Evolutionary conservation across 2,888 invertebrate genomes (phyloP).

Genomic region (Chironomus riparius): DNA sequence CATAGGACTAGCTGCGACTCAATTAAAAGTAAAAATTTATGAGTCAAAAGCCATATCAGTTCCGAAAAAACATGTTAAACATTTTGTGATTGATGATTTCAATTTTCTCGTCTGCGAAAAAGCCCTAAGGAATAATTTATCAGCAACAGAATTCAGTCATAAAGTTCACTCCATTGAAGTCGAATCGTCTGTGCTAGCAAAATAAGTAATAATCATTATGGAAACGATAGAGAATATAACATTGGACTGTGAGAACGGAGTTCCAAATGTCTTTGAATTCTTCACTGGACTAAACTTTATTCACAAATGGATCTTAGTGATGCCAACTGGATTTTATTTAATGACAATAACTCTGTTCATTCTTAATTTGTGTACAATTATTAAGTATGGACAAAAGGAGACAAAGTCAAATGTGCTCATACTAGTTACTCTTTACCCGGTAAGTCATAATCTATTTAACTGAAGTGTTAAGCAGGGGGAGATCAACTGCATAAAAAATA

Average conservation of each 20-base stretch:
- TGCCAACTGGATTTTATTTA: neutral
- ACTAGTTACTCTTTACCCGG: neutral
- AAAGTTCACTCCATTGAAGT: neutral
- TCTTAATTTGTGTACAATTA: neutral
- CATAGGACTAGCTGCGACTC: no score
- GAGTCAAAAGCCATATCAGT: no score
- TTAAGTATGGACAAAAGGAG: neutral
- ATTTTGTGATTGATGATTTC: no score
- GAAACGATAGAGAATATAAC: neutral
- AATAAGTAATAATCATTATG: neutral
- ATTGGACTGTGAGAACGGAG: neutral
- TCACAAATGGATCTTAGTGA: neutral
- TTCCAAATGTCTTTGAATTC: constrained; percentile 5
- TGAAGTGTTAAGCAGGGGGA: no score
- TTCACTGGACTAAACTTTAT: neutral
- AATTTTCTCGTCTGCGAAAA: no score
- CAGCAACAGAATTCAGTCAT: no score
- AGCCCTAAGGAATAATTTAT: no score
- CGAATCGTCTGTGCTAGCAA: neutral
- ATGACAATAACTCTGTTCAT: neutral
- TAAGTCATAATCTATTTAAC: neutral
- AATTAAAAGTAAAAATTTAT: no score
- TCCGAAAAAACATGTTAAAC: no score
- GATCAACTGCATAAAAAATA: no score
- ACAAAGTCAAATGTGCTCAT: constrained; percentile 1